Conservation (phyloP, 1,140 invertebrate genomes). For the Mycetomoellerius zeteki region DNA sequence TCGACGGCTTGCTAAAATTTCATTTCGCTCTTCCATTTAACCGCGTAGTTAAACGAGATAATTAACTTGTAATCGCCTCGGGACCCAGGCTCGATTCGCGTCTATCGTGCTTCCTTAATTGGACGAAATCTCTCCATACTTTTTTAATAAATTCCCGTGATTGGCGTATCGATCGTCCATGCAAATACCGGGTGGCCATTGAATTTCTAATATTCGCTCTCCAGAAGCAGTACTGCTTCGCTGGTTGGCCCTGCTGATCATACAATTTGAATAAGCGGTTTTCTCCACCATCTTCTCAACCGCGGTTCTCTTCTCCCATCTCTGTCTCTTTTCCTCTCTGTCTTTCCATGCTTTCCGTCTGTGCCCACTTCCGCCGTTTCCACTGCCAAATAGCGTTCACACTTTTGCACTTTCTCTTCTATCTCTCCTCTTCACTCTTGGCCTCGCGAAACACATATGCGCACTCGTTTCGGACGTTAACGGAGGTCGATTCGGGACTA, state of each 20-base stretch:
- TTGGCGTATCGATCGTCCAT: slow-evolving; percentile 60
- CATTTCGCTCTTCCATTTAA: slow-evolving; percentile 63
- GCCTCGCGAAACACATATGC: slow-evolving; percentile 46
- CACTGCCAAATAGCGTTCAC: slow-evolving; percentile 52
- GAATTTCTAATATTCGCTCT: slow-evolving; percentile 67
- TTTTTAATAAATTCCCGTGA: slow-evolving; percentile 65
- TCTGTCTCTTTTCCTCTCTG: not conserved
- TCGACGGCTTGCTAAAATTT: slow-evolving; percentile 64
- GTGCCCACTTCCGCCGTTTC: slow-evolving; percentile 40
- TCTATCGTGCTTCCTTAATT: slow-evolving; percentile 59
- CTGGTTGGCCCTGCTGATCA: not conserved
- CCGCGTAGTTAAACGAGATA: slow-evolving; percentile 61
- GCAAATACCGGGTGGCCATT: slow-evolving; percentile 67
- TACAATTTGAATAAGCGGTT: slow-evolving; percentile 74
- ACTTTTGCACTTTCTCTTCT: slow-evolving; percentile 65
- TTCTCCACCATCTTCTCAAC: slow-evolving; percentile 22
- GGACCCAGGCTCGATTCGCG: slow-evolving; percentile 40
- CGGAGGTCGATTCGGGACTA: slow-evolving; percentile 82
- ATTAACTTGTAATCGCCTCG: slow-evolving; percentile 61
- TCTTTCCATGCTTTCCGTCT: not conserved
- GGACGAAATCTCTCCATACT: slow-evolving; percentile 63
- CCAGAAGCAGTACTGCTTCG: slow-evolving; percentile 27
- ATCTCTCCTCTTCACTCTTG: slow-evolving; percentile 41
- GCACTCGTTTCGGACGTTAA: slow-evolving; percentile 76
- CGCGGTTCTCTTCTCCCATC: not conserved